phyloP scores from a whole-genome alignment of 2,888 invertebrate genomes.

The Uropetala carovei region DNA sequence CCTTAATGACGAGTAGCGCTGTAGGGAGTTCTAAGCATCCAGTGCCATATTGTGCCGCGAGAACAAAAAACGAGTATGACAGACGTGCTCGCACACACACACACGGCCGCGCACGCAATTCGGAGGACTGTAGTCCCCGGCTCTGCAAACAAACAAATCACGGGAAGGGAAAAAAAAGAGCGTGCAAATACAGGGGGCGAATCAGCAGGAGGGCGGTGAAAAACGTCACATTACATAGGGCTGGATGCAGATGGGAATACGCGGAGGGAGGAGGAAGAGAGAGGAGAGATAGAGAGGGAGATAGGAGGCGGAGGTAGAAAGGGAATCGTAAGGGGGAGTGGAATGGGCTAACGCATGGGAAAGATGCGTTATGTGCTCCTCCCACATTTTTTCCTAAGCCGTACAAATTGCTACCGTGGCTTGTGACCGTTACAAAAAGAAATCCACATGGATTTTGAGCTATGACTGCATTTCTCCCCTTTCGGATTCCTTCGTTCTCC shows the following conservation, averaged over 20 bases:
- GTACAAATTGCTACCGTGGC: conserved; percentile 26
- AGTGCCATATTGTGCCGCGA: neutral
- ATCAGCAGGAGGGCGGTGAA: conserved; percentile 17
- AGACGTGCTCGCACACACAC: neutral
- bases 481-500: neutral
- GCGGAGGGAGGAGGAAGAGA: neutral
- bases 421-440: conserved; percentile 24
- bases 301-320: neutral
- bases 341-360: neutral
- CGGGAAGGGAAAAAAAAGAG: neutral
- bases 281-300: neutral
- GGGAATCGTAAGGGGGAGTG: neutral
- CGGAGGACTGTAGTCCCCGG: neutral
- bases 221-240: conserved; percentile 19
- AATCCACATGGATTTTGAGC: neutral
- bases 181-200: conserved; percentile 20
- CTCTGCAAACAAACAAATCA: conserved; percentile 19
- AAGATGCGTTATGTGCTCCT: neutral
- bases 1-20: neutral
- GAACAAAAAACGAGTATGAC: neutral
- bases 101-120: conserved; percentile 9
- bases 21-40: neutral
- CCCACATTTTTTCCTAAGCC: conserved; percentile 18
- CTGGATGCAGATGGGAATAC: conserved; percentile 20
- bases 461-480: neutral